These are phyloP conservation scores for Phasianus colchicus DNA, from an alignment of 2,113 vertebrate genomes.

Conservation along the genomic window DNA sequence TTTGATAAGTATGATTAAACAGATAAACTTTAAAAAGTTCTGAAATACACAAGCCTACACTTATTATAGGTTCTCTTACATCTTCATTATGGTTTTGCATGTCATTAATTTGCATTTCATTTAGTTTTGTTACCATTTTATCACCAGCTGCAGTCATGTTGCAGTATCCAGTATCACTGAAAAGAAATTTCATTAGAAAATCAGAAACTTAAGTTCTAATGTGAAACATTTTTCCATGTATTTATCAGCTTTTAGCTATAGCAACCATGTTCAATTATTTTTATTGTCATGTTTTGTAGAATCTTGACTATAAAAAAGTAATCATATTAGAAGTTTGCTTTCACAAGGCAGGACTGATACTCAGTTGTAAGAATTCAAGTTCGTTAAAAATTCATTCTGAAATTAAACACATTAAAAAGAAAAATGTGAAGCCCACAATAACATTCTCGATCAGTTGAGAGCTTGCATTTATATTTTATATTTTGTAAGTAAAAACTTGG, in stretches of 20 bases:
- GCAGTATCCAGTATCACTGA: slow-evolving; percentile 3
- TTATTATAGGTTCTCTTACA: slow-evolving; percentile 20
- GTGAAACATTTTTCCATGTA: neutral
- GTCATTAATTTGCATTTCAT: slow-evolving; percentile 18
- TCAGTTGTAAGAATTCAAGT: neutral
- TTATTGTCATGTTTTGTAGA: slow-evolving; percentile 29
- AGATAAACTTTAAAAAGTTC: neutral
- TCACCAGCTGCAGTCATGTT: neutral
- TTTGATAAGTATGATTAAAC: slow-evolving; percentile 14
- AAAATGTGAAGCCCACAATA: neutral
- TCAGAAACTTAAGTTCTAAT: neutral
- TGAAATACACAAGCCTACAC: neutral
- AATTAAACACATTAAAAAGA: neutral
- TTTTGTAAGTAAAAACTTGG: neutral
- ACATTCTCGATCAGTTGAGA: neutral
- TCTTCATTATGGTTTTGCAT: slow-evolving; percentile 14
- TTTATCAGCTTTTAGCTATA: neutral
- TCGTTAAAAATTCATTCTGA: neutral
- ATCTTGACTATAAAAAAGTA: neutral
- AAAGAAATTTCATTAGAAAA: neutral
- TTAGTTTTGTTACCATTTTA: slow-evolving; percentile 21
- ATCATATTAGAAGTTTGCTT: neutral
- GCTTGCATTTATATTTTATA: neutral
- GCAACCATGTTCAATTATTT: neutral
- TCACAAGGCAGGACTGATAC: neutral